Conservation (phyloP, 2,797 vertebrate species). For the Gila robusta region DNA sequence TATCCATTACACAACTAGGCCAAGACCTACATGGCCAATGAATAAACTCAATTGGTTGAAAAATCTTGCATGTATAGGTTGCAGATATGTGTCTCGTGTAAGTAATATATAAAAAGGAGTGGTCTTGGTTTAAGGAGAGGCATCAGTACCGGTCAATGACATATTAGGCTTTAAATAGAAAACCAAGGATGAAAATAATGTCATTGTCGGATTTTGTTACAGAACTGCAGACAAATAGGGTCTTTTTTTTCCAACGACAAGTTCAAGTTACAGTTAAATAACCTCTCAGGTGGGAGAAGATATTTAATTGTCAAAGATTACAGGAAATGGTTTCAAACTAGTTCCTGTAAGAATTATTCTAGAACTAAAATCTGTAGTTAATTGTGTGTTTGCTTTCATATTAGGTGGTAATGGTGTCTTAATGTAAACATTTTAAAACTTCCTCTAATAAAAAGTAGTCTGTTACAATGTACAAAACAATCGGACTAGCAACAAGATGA, state of each 20-base stretch:
- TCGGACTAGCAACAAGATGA: background rate
- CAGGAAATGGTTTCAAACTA: slow-evolving; percentile 7
- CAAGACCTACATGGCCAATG: background rate
- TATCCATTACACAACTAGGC: slow-evolving; percentile 7
- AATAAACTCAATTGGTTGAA: background rate
- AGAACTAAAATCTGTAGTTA: background rate
- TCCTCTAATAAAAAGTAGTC: background rate
- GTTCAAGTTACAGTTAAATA: slow-evolving; percentile 28
- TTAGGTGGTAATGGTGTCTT: background rate
- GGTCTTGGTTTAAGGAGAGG: background rate
- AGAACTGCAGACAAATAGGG: slow-evolving; percentile 17
- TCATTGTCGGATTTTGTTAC: slow-evolving; percentile 39
- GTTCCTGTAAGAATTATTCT: background rate
- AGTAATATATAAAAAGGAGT: background rate
- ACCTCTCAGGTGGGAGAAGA: slow-evolving; percentile 9
- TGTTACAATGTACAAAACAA: background rate
- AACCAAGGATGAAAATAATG: slow-evolving; percentile 18
- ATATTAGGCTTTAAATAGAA: slow-evolving; percentile 29
- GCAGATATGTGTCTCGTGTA: background rate
- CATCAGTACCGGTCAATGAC: slow-evolving; percentile 26
- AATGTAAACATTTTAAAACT: background rate
- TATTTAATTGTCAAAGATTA: slow-evolving; percentile 26
- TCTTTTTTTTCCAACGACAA: slow-evolving; percentile 18
- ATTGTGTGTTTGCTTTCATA: background rate
- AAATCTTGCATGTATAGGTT: slow-evolving; percentile 1